Evolutionary conservation across 2,888 invertebrate species (phyloP).

Genomic region (Leptinotarsa peninsularis): DNA sequence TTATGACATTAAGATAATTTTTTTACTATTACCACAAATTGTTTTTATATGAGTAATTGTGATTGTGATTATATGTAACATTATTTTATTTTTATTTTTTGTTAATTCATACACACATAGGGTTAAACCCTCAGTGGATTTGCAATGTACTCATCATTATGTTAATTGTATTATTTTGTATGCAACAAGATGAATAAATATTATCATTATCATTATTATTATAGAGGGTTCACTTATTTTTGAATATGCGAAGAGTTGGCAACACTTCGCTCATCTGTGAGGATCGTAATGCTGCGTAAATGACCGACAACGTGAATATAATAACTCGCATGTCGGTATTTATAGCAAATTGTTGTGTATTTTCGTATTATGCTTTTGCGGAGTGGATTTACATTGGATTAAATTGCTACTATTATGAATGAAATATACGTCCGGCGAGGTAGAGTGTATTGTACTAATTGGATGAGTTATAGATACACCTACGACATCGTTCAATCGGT

Average conservation of each 20-base stretch:
- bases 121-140: too few relatives aligned
- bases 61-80: too few relatives aligned
- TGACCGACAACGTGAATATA: constrained; percentile 31
- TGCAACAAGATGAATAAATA: too few relatives aligned
- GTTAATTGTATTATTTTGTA: too few relatives aligned
- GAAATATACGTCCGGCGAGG: constrained; percentile 38
- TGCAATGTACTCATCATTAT: too few relatives aligned
- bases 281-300: constrained; percentile 33
- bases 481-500: constrained; percentile 33
- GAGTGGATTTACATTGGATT: constrained; percentile 31
- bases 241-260: background rate
- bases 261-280: constrained; percentile 17
- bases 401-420: constrained; percentile 44
- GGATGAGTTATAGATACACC: constrained; percentile 37
- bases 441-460: constrained; percentile 36
- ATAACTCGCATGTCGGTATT: constrained; percentile 34
- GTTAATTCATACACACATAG: too few relatives aligned
- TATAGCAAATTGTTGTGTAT: constrained; percentile 41
- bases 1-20: too few relatives aligned
- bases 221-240: too few relatives aligned
- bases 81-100: too few relatives aligned
- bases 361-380: constrained; percentile 37
- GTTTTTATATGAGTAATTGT: too few relatives aligned
- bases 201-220: too few relatives aligned
- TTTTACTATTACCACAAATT: too few relatives aligned